Conservation (phyloP, 1,140 invertebrate genomes). For the Metaphire vulgaris region DNA sequence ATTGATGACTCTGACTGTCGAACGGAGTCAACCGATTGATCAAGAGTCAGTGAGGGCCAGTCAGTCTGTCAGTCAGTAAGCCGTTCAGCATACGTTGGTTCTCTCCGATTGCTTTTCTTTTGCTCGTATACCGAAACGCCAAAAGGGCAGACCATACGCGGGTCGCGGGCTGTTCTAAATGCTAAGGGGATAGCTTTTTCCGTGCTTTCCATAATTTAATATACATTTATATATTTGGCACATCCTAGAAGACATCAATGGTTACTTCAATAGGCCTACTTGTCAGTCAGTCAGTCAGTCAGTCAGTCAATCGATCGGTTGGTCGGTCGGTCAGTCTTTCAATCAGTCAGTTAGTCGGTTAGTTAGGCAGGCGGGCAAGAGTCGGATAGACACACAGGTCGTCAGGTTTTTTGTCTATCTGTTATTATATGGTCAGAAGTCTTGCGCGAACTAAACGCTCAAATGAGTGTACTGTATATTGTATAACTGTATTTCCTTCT, state of each 20-base stretch:
- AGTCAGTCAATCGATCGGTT: conserved; percentile 7
- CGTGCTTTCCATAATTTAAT: not conserved
- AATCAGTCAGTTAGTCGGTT: conserved; percentile 13
- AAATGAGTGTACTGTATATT: not conserved
- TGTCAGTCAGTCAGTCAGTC: conserved; percentile 15
- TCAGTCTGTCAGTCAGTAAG: conserved; percentile 8
- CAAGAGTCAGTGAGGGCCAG: not conserved
- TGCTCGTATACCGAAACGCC: not conserved
- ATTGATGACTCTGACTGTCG: not conserved
- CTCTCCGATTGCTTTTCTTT: not conserved
- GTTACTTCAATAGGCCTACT: not conserved
- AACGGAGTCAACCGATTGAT: not conserved
- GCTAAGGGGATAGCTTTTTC: not conserved
- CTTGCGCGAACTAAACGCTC: too few species aligned
- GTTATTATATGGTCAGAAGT: not conserved
- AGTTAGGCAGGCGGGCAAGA: not conserved
- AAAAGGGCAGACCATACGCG: not conserved
- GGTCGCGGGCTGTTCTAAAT: not conserved
- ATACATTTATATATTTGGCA: not conserved
- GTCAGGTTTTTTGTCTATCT: not conserved
- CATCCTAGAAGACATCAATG: not conserved
- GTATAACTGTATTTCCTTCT: not conserved
- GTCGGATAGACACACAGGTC: not conserved
- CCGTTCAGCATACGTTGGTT: not conserved
- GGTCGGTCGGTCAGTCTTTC: conserved; percentile 9